Evolutionary conservation across 92 coral and sea anemone species (phyloP).

Genomic region (Palythoa heliodiscus): DNA sequence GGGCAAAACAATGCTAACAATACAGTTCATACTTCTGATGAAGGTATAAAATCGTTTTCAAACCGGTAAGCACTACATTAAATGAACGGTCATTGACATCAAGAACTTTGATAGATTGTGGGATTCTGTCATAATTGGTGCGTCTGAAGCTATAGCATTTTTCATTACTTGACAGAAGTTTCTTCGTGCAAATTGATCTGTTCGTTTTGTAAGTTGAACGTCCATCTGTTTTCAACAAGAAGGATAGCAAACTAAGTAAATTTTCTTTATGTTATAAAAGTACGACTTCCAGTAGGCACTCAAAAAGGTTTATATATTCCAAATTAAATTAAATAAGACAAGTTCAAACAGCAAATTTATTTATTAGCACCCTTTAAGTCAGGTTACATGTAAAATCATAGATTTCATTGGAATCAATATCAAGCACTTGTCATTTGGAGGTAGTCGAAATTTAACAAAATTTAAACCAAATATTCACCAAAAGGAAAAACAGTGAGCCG

Average conservation of each 20-base stretch:
- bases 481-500: no score
- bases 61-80: not conserved
- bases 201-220: slow-evolving; percentile 10
- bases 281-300: slow-evolving; percentile 13
- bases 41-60: not conserved
- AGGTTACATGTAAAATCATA: not conserved
- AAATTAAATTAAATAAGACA: not conserved
- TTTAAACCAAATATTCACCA: no score
- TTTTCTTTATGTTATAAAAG: not conserved
- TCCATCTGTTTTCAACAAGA: slow-evolving; percentile 6
- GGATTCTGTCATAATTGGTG: slow-evolving; percentile 13
- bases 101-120: not conserved
- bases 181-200: slow-evolving; percentile 10
- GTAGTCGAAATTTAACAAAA: no score
- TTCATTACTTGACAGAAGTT: not conserved
- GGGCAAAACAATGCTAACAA: no score
- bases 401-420: no score
- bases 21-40: not conserved
- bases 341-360: not conserved
- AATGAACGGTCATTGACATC: not conserved
- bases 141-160: slow-evolving; percentile 2
- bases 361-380: not conserved
- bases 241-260: slow-evolving; percentile 13
- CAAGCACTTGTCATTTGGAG: no score
- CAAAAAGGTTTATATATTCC: not conserved